Evolutionary conservation across 1,140 invertebrate genomes (phyloP).

Genomic region (Adelges cooleyi): DNA sequence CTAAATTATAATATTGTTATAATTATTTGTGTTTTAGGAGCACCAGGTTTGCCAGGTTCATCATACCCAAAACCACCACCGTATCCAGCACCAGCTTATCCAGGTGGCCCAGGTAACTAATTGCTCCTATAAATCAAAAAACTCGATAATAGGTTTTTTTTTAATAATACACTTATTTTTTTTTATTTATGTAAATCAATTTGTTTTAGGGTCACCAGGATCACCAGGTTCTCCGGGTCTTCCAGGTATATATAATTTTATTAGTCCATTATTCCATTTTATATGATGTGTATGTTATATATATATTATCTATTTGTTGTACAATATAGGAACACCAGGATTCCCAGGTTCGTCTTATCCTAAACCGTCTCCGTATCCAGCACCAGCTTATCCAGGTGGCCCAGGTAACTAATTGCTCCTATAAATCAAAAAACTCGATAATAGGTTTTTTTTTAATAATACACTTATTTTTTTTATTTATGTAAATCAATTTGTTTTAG

Average conservation of each 20-base stretch:
- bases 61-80: constrained; percentile 26
- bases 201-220: constrained; percentile 31
- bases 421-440: neutral
- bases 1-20: no score
- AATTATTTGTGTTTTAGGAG: no score
- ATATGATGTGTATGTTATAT: neutral
- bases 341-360: constrained; percentile 31
- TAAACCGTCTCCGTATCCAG: constrained; percentile 2
- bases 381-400: constrained; percentile 16
- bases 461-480: neutral
- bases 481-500: constrained; percentile 14
- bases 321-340: constrained; percentile 30
- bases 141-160: neutral
- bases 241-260: neutral
- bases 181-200: neutral
- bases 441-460: neutral
- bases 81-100: no score
- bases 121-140: neutral
- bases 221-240: constrained; percentile 30
- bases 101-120: constrained; percentile 23
- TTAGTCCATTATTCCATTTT: constrained; percentile 22
- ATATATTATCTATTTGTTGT: neutral
- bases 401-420: constrained; percentile 9
- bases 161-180: neutral
- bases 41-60: constrained; percentile 32